phyloP scores from a whole-genome alignment of 2,888 invertebrate genomes.

The Thera obeliscata region DNA sequence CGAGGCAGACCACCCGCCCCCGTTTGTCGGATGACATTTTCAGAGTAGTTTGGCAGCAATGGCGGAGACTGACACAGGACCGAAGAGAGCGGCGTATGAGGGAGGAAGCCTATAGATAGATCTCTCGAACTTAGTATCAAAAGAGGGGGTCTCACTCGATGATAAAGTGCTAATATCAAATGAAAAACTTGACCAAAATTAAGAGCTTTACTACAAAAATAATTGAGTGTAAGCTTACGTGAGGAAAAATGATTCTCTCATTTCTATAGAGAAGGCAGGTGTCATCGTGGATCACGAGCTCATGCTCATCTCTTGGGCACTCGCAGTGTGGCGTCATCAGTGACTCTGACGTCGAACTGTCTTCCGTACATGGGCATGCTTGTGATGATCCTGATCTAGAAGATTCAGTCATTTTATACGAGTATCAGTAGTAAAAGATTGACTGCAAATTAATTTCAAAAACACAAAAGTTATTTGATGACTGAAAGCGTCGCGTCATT shows the following conservation, averaged over 20 bases:
- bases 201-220: background rate
- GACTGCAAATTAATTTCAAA: constrained; percentile 14
- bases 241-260: constrained; percentile 63
- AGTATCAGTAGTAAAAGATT: constrained; percentile 8
- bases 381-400: constrained; percentile 39
- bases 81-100: too few species aligned
- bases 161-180: too few species aligned
- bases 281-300: constrained; percentile 63
- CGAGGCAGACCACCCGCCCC: too few species aligned
- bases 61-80: too few species aligned
- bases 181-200: too few species aligned
- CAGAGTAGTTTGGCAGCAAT: too few species aligned
- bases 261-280: constrained; percentile 65
- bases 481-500: constrained; percentile 42
- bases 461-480: constrained; percentile 33
- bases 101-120: too few species aligned
- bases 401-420: constrained; percentile 47
- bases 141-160: too few species aligned
- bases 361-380: constrained; percentile 58
- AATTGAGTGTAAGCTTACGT: constrained; percentile 48
- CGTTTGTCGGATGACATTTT: too few species aligned
- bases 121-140: background rate
- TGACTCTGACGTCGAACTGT: constrained; percentile 43
- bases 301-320: constrained; percentile 67
- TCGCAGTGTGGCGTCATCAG: constrained; percentile 52